Percentiles rank a stretch among this genome's conserved stretches.
Evolutionary conservation across 1,140 invertebrate species (phyloP).

Genomic region (Aphelenchoides fujianensis): DNA sequence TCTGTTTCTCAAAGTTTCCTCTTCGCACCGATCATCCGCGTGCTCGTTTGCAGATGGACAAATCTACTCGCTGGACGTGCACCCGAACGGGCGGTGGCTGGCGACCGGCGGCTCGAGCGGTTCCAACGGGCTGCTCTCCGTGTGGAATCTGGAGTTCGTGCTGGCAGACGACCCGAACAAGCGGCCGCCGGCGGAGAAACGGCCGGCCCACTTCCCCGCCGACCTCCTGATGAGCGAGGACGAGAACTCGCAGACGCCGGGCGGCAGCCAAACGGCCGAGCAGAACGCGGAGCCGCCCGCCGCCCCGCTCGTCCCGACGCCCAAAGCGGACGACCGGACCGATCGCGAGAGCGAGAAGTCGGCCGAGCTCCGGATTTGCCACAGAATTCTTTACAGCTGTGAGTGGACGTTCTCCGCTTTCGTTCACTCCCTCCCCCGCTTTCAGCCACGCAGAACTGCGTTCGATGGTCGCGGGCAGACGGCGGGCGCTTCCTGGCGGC

Average conservation of each 20-base stretch:
- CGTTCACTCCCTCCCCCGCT: neutral
- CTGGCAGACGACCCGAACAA: neutral
- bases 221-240: neutral
- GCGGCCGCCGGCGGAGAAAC: neutral
- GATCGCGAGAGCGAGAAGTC: neutral
- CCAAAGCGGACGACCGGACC: neutral
- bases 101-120: neutral
- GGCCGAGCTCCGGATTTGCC: neutral
- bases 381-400: neutral
- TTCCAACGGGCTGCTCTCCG: neutral
- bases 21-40: too few relatives aligned
- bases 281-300: neutral
- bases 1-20: too few relatives aligned
- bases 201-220: neutral
- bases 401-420: neutral
- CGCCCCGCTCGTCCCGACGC: too few relatives aligned
- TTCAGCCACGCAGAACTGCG: constrained; percentile 19
- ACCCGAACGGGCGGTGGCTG: constrained; percentile 7
- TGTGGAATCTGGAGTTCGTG: constrained; percentile 2
- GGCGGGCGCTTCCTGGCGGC: neutral
- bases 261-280: neutral
- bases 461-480: constrained; percentile 4
- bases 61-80: constrained; percentile 16
- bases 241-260: neutral
- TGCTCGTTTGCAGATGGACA: constrained; percentile 7